Conservation (phyloP, 2,888 invertebrate genomes). For the Netelia melanura region DNA sequence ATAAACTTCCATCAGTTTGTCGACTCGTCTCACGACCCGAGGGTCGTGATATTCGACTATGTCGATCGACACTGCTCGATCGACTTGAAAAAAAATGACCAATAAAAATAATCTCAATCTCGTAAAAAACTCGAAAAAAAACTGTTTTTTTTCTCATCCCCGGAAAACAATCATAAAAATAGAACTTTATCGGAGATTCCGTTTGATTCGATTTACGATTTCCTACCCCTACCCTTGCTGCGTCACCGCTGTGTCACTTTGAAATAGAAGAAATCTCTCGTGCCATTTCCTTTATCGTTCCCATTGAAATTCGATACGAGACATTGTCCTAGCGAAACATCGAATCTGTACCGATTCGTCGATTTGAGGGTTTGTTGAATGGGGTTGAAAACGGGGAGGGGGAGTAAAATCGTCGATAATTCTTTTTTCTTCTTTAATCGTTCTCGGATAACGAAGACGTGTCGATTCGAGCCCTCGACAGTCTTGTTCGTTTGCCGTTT, state of each 20-base stretch:
- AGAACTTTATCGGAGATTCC: not conserved
- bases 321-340: constrained; percentile 22
- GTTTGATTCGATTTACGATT: not conserved
- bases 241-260: constrained; percentile 6
- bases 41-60: not conserved
- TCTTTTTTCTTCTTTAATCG: constrained; percentile 55
- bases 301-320: constrained; percentile 37
- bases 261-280: constrained; percentile 2
- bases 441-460: constrained; percentile 44
- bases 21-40: not conserved
- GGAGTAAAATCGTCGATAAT: constrained; percentile 36
- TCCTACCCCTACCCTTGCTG: not conserved
- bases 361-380: not conserved
- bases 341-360: not conserved
- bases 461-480: constrained; percentile 33
- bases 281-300: constrained; percentile 26
- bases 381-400: too few species aligned
- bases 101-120: not conserved
- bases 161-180: too few species aligned
- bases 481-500: constrained; percentile 25
- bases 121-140: not conserved
- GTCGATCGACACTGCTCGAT: not conserved
- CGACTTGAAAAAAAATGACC: not conserved
- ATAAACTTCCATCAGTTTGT: constrained; percentile 4
- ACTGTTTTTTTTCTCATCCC: not conserved